phyloP scores from a whole-genome alignment of 2,113 vertebrate species.

The Dicerorhinus sumatrensis region DNA sequence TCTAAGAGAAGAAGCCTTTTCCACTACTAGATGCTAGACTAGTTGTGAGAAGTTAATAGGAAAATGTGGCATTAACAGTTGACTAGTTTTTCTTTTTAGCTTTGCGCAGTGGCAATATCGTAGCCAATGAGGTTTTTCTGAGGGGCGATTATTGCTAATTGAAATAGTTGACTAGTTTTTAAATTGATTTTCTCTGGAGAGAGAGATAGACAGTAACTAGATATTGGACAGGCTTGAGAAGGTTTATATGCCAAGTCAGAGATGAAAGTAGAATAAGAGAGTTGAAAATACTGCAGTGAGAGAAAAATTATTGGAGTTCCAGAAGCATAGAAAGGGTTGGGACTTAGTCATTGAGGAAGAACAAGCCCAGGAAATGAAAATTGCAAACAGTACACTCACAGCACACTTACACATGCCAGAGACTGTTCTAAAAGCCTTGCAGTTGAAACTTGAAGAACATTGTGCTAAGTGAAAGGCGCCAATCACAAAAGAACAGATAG shows the following conservation, averaged over 20 bases:
- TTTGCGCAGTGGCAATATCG: too few species aligned
- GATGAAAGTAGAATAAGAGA: background rate
- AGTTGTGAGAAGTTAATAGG: background rate
- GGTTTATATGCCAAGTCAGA: background rate
- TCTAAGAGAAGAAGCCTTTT: background rate
- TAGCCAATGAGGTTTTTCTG: too few species aligned
- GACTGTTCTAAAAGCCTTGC: background rate
- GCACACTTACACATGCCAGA: background rate
- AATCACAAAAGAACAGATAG: background rate
- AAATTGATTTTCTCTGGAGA: conserved; percentile 16
- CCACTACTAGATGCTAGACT: background rate
- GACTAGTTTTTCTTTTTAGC: background rate
- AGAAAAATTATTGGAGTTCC: background rate
- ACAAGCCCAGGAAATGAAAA: background rate
- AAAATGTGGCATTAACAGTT: background rate
- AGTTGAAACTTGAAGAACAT: background rate
- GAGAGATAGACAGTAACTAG: background rate
- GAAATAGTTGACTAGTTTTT: background rate
- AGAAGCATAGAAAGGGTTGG: background rate
- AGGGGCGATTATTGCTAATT: too few species aligned
- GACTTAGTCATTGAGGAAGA: background rate
- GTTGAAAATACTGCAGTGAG: background rate
- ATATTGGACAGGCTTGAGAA: background rate
- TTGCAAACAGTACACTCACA: background rate
- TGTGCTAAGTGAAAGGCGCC: background rate